Base-by-base conservation (phyloP, 2,113 vertebrate species). In the Anolis carolinensis region DNA sequence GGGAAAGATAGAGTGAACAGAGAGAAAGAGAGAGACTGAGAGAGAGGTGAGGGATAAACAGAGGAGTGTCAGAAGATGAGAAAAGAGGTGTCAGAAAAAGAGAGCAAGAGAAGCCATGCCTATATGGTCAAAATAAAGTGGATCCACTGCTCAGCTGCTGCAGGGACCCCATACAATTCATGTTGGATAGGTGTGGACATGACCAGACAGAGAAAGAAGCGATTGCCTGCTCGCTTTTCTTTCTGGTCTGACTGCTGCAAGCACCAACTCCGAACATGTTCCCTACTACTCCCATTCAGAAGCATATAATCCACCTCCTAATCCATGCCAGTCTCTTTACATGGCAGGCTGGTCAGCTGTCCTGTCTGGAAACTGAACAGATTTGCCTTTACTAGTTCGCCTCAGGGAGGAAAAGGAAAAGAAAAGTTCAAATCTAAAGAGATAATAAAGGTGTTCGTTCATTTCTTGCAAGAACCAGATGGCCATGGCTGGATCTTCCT, bases 401-500 rank as follows among this genome's bases (percentile, higher is more conserved):
- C n/a, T 59, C 25, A 59, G 32, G 50, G 32, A 16, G 36, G 59
- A 36, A 36, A 2, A 11, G 18, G 27, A 25, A 2, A 6, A 63
- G 52, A 83, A 39, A 74, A 18, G 55, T 21, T 25, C 25, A 21
- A 36, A 23, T 32, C 36, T 32, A 23, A 84, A 84, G 27, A 23
- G 67, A 73, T 36, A 23, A 72, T 30, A 81, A 74, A 74, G n/a
- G 23, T 48, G n/a, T 74, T 21, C 39, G 50, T 65, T 30, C 30
- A 79, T 32, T 25, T 30, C 80, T 65, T 34, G 83, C 79, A 86
- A 82, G 82, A n/a, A 74, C 73, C 25, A 27, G 23, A 74, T n/a
- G 50, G 79, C 0, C 0, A 80, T 2, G 2, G 34, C 59, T 79
- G 18, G 89, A 75, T 71, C 78, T 73, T 74, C 36, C 79, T 67